Base-by-base conservation (phyloP, 2,113 vertebrate genomes). In the Megaceryle torquata region DNA sequence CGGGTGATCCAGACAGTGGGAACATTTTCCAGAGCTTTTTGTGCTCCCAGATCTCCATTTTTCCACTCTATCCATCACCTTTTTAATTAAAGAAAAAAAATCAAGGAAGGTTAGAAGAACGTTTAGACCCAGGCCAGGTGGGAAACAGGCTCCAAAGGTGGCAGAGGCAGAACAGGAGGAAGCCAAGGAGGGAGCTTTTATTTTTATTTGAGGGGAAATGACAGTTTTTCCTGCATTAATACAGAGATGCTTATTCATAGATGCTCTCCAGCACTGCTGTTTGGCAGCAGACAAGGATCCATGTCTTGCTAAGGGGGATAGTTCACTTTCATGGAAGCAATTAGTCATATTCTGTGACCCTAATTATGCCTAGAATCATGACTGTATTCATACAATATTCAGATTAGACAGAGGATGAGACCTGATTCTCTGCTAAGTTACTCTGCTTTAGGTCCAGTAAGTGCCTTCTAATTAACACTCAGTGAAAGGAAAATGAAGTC, bases 381-480 rank as follows among this genome's bases (percentile, higher is more conserved):
- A 65, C 65, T n/a, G 9, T 46, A 50, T 80, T 92, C 39, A 61
- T 65, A 22, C 46, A 91, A 87, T 88, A 77, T 88, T 91, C 84
- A 82, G 31, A 88, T 82, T 65, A 63, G n/a, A 53, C 22, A 29
- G 51, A 96, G 95, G 50, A 31, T 9, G 37, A 79, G 50, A 75
- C 44, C 19, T 83, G 51, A 28, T 78, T 93, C 68, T 89, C 41
- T 82, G 43, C 41, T 72, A 60, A 82, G 29, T 91, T 87, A 59
- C 50, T 89, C 31, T 69, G 29, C 20, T 85, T 79, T 77, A 63
- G 33, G 75, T 91, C 59, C 74, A 37, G 19, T 60, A 80, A 91
- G 59, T 37, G 44, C 75, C 67, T 94, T 87, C 75, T 95, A 89
- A 95, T 95, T 97, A 92, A 74, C 91, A 82, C 82, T 87, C 70